Base-by-base conservation (phyloP, 2,797 vertebrate species). In the Sus cebifrons region DNA sequence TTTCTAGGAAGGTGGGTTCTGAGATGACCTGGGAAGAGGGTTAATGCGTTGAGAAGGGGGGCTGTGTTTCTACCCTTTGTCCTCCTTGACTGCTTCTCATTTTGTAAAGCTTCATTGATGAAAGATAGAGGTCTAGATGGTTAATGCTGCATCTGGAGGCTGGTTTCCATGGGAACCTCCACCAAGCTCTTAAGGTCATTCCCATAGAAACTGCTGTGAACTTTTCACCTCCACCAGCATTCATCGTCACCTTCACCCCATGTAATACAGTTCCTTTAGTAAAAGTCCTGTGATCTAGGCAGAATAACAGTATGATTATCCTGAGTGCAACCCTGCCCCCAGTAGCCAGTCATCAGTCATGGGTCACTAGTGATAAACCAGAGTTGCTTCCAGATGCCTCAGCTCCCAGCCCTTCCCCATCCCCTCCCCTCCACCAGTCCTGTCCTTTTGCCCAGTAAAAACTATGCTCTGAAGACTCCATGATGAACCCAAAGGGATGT, bases 141-240 rank as follows among this genome's bases (percentile, higher is more conserved):
- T 71, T 86, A 56, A 32, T 4, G 20, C 85, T 96, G 81, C 36
- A 75, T 70, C 92, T 95, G 70, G 92, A 97, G 83, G 70, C 78
- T 93, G 83, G 97, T 98, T 97, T 96, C 97, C 96, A 97, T 98
- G 97, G 96, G 65, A 98, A 96, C 93, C 18, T 89, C 73, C 87
- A 56, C 52, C 52, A 85, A 52, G 56, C n/a, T 73, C 91, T 81
- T 95, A 84, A 98, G 96, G 95, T 96, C 93, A 89, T 97, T 60
- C 81, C 95, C 93, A 92, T 95, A 73, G 95, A 84, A 97, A 97
- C 96, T 52, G 60, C 68, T 95, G 0, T 92, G 93, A 96, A 96
- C 97, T 96, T 92, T 93, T 96, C 87, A 93, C 93, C 93, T 96
- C 83, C 60, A 44, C n/a, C 60, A 58, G 44, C 23, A 44, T 94